Conservation (phyloP, 2,797 vertebrate genomes). For the Takifugu ocellatus region DNA sequence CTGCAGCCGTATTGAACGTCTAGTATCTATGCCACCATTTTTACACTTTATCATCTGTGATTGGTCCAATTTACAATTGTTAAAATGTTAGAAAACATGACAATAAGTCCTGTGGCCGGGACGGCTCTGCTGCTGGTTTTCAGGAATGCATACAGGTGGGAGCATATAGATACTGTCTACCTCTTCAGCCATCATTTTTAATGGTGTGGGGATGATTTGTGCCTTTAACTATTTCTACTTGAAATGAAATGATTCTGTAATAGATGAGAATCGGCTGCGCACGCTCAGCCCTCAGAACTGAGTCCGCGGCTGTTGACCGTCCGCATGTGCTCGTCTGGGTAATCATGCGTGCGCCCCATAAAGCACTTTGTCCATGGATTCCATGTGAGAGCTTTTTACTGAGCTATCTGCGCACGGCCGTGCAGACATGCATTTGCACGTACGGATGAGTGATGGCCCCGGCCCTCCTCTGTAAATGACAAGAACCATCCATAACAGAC, state of each 20-base stretch:
- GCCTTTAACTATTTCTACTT: neutral
- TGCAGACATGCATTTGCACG: constrained; percentile 28
- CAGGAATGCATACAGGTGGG: too few species aligned
- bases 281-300: neutral
- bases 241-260: neutral
- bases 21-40: neutral
- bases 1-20: neutral
- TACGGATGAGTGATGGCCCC: constrained; percentile 61
- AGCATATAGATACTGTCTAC: too few species aligned
- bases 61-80: too few species aligned
- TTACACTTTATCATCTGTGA: too few species aligned
- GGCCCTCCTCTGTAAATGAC: constrained; percentile 66
- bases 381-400: constrained; percentile 21
- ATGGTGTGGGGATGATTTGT: neutral
- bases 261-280: neutral
- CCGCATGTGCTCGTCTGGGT: constrained; percentile 11
- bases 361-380: constrained; percentile 21
- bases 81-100: too few species aligned
- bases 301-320: constrained; percentile 4
- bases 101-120: too few species aligned
- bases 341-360: neutral
- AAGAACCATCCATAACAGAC: constrained; percentile 73
- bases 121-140: too few species aligned
- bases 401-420: constrained; percentile 2
- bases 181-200: too few species aligned